These are phyloP conservation scores for Azorinus chamasolen DNA, from an alignment of 2,888 invertebrate species.

Conservation along the genomic window DNA sequence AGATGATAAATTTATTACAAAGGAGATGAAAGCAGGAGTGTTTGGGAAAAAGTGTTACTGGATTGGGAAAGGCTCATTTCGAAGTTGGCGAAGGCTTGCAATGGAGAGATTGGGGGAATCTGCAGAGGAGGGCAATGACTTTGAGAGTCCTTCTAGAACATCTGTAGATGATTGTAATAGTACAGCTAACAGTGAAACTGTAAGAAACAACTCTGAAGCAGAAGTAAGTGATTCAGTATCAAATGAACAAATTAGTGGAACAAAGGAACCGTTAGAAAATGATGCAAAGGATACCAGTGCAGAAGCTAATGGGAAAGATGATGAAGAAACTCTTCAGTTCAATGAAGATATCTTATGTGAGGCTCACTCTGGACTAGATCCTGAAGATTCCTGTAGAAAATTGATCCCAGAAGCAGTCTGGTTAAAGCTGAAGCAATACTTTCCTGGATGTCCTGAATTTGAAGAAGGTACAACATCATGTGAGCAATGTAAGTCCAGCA, in stretches of 20 bases:
- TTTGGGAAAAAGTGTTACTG: slow-evolving; percentile 86
- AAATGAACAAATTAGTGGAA: not conserved
- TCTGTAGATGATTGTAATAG: not conserved
- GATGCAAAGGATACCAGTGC: slow-evolving; percentile 3
- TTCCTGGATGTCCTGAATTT: slow-evolving; percentile 84
- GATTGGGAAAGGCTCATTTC: slow-evolving; percentile 88
- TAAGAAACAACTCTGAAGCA: not conserved
- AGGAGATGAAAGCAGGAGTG: slow-evolving; percentile 85
- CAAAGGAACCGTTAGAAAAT: not conserved
- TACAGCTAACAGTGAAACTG: slow-evolving; percentile 8
- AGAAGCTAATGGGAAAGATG: slow-evolving; percentile 24
- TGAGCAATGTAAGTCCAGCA: slow-evolving; percentile 76
- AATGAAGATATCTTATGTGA: slow-evolving; percentile 88
- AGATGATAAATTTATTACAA: slow-evolving; percentile 87
- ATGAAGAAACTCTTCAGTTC: slow-evolving; percentile 86
- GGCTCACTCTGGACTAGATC: slow-evolving; percentile 86
- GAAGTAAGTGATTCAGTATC: not conserved
- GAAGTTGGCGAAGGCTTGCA: slow-evolving; percentile 88
- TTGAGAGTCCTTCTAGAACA: slow-evolving; percentile 5
- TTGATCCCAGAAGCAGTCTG: slow-evolving; percentile 88
- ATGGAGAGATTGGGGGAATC: slow-evolving; percentile 68
- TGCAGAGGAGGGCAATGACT: slow-evolving; percentile 11
- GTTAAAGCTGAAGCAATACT: slow-evolving; percentile 87
- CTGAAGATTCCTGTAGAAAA: slow-evolving; percentile 86
- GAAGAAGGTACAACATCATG: slow-evolving; percentile 71